A percentile compares a stretch with the other conserved stretches of the same genome.
These are phyloP conservation scores for Erebia aethiops DNA, from an alignment of 2,888 invertebrate species.

Conservation along the genomic window DNA sequence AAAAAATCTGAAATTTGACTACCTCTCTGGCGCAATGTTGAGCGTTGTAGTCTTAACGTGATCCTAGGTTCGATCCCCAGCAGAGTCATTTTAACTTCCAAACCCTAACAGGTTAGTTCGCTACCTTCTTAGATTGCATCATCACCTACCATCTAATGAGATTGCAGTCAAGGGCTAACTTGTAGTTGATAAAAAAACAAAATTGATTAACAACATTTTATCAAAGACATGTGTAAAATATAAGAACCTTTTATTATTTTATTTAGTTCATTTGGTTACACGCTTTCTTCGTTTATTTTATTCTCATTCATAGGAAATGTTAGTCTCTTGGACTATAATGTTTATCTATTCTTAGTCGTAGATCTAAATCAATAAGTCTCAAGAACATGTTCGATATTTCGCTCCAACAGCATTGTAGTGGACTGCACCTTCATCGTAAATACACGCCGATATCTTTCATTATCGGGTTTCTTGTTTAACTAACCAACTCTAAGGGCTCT, in stretches of 20 bases:
- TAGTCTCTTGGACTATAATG: constrained; percentile 11
- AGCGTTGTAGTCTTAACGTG: too few relatives aligned
- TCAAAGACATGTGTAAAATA: not conserved
- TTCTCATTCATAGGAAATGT: not conserved
- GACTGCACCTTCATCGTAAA: constrained; percentile 20
- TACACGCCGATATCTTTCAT: constrained; percentile 22
- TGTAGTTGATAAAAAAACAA: too few relatives aligned
- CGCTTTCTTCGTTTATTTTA: not conserved
- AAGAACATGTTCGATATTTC: constrained; percentile 34
- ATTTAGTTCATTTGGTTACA: not conserved
- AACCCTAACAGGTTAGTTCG: too few relatives aligned
- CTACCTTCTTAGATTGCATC: too few relatives aligned
- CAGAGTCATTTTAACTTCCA: too few relatives aligned
- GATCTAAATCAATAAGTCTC: constrained; percentile 39
- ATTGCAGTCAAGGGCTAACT: too few relatives aligned
- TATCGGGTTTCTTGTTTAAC: constrained; percentile 19
- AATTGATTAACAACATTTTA: too few relatives aligned
- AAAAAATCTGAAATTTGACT: too few relatives aligned
- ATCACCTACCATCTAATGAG: too few relatives aligned
- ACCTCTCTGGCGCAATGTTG: too few relatives aligned
- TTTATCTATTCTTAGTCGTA: constrained; percentile 28
- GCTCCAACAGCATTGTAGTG: constrained; percentile 19
- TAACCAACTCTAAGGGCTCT: not conserved
- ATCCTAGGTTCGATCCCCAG: too few relatives aligned
- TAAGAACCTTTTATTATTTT: not conserved